These are phyloP conservation scores for Sphaerophoria rueppellii DNA, from an alignment of 2,888 invertebrate genomes.

Conservation along the genomic window DNA sequence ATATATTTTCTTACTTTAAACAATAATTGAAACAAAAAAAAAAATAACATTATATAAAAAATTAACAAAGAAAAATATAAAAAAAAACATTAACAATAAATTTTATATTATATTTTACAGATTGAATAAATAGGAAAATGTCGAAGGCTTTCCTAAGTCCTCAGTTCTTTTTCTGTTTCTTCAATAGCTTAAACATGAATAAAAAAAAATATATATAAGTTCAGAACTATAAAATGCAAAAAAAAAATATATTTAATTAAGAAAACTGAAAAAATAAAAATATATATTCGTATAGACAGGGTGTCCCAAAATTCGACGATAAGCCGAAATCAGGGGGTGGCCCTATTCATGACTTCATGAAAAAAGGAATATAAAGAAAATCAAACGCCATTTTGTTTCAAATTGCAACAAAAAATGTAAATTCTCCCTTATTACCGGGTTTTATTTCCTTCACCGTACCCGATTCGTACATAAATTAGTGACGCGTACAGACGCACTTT, in stretches of 20 bases:
- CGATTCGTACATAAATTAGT: too few relatives aligned
- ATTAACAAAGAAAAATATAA: neutral
- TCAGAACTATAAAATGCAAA: conserved; percentile 25
- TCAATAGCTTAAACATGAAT: conserved; percentile 23
- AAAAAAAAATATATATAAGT: conserved; percentile 10
- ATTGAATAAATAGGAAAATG: conserved; percentile 49
- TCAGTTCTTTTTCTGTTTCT: conserved; percentile 25
- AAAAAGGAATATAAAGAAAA: too few relatives aligned
- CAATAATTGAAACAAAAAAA: conserved; percentile 31
- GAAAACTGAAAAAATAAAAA: conserved; percentile 57
- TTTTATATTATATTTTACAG: conserved; percentile 63
- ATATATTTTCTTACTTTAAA: conserved; percentile 56
- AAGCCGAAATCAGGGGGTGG: too few relatives aligned
- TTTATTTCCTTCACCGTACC: too few relatives aligned
- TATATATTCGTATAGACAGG: neutral
- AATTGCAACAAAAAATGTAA: too few relatives aligned
- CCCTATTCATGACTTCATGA: too few relatives aligned
- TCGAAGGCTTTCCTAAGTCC: conserved; percentile 27
- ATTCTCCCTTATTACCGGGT: too few relatives aligned
- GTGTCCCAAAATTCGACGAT: too few relatives aligned
- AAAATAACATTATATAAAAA: conserved; percentile 32
- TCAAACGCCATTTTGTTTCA: too few relatives aligned
- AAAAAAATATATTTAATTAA: conserved; percentile 38
- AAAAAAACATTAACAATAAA: conserved; percentile 24
- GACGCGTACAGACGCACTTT: too few relatives aligned